A percentile compares a stretch with the other conserved stretches of the same genome.
These are phyloP conservation scores for Hemaris fuciformis DNA, from an alignment of 2,888 invertebrate genomes.

Conservation along the genomic window DNA sequence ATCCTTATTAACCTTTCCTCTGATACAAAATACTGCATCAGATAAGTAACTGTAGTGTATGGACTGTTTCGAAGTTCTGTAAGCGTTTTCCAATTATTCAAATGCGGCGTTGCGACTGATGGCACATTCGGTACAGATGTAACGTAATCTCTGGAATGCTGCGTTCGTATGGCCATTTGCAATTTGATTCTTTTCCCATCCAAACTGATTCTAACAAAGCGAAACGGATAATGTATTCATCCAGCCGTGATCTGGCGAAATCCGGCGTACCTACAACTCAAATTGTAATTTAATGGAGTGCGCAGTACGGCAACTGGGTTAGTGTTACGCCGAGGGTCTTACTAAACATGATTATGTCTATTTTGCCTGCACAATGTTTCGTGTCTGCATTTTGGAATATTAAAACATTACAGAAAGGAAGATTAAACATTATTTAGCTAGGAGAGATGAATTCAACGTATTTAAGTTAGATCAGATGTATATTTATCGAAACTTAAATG, in stretches of 20 bases:
- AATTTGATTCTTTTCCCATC: conserved; percentile 44
- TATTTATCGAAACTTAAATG: too few species aligned
- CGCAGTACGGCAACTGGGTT: not conserved
- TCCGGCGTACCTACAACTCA: conserved; percentile 32
- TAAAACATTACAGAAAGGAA: too few species aligned
- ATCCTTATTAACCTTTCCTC: too few species aligned
- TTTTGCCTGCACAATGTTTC: too few species aligned
- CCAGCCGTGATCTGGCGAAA: conserved; percentile 45
- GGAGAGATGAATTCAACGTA: too few species aligned
- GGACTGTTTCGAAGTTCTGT: not conserved
- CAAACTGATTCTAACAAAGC: conserved; percentile 39
- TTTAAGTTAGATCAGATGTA: too few species aligned
- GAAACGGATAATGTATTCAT: conserved; percentile 52
- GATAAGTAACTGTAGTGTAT: too few species aligned
- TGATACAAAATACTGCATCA: too few species aligned
- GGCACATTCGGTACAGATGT: not conserved
- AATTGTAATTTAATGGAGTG: not conserved
- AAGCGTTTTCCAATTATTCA: not conserved
- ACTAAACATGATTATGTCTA: too few species aligned
- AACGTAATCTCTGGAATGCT: conserved; percentile 6
- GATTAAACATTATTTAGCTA: too few species aligned
- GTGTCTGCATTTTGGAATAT: too few species aligned
- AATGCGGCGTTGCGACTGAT: conserved; percentile 3
- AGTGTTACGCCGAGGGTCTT: not conserved
- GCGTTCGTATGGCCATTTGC: conserved; percentile 34